Percentiles rank a stretch among this genome's conserved stretches.
phyloP scores from a whole-genome alignment of 2,888 invertebrate species.

The Phalangium opilio region DNA sequence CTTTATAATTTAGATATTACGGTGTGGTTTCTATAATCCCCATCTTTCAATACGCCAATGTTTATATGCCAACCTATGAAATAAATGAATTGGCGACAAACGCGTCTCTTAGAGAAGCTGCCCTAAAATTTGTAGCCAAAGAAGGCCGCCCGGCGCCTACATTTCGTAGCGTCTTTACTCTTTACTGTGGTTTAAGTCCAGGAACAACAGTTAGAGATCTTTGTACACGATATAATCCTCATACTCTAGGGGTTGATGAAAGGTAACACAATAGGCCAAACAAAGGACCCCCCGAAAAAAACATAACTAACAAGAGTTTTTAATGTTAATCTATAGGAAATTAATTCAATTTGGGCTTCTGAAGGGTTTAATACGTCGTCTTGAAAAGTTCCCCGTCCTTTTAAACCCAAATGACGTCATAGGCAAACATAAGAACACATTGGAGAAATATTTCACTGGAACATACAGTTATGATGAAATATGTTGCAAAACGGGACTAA shows the following conservation, averaged over 20 bases:
- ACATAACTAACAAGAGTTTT: not conserved
- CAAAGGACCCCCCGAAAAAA: not conserved
- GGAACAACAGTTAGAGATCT: slow-evolving; percentile 60
- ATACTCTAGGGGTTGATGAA: slow-evolving; percentile 45
- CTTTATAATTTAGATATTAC: slow-evolving; percentile 39
- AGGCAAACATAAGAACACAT: slow-evolving; percentile 20
- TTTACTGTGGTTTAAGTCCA: slow-evolving; percentile 60
- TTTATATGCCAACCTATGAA: slow-evolving; percentile 57
- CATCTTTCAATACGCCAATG: slow-evolving; percentile 69
- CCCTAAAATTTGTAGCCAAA: slow-evolving; percentile 52
- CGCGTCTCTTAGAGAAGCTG: slow-evolving; percentile 49
- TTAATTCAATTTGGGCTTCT: slow-evolving; percentile 56
- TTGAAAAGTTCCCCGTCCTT: slow-evolving; percentile 46
- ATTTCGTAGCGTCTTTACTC: slow-evolving; percentile 52
- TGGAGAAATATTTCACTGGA: slow-evolving; percentile 52
- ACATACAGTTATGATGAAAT: slow-evolving; percentile 72
- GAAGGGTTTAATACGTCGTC: slow-evolving; percentile 50
- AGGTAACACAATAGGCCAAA: slow-evolving; percentile 44
- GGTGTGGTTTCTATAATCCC: slow-evolving; percentile 59
- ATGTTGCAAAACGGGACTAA: slow-evolving; percentile 51
- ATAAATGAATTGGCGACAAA: slow-evolving; percentile 39
- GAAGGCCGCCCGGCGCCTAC: slow-evolving; percentile 50
- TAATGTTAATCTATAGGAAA: slow-evolving; percentile 44
- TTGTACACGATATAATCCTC: slow-evolving; percentile 55
- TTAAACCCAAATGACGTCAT: slow-evolving; percentile 17